Evolutionary conservation across 2,797 vertebrate species (phyloP).

Genomic region (Pogoniulus pusillus): DNA sequence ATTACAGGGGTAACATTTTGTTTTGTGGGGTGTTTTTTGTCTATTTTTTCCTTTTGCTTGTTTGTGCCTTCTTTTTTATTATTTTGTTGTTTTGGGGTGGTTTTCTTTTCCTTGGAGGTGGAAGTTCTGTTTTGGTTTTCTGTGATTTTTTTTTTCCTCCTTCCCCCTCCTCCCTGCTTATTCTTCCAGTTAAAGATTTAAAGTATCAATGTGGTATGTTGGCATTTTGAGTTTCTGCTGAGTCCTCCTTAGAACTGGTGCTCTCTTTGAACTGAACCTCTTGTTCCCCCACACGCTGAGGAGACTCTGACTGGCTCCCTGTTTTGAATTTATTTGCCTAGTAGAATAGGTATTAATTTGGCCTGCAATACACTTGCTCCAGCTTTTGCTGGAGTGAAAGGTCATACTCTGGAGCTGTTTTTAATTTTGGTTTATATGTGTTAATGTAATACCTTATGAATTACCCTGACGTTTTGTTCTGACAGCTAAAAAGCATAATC

Average conservation of each 20-base stretch:
- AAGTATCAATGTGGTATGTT: background rate
- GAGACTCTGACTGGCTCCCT: conserved; percentile 9
- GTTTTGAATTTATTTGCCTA: conserved; percentile 76
- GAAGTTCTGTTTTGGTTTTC: too few relatives aligned
- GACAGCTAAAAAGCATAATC: conserved; percentile 82
- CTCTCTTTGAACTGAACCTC: conserved; percentile 1
- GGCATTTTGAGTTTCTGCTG: background rate
- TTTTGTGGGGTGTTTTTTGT: background rate
- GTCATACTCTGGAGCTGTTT: conserved; percentile 76
- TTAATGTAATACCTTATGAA: conserved; percentile 82
- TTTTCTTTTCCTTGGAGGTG: too few relatives aligned
- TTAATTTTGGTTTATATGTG: conserved; percentile 81
- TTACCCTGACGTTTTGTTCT: conserved; percentile 74
- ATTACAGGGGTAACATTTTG: background rate
- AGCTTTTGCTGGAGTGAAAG: conserved; percentile 78
- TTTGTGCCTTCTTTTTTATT: too few relatives aligned
- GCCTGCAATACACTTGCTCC: conserved; percentile 75
- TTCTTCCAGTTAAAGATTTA: background rate
- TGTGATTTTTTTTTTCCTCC: background rate
- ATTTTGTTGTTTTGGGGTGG: too few relatives aligned
- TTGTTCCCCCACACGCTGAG: conserved; percentile 2
- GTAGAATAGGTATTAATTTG: conserved; percentile 76
- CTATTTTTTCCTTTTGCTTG: background rate
- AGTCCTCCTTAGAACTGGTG: conserved; percentile 14
- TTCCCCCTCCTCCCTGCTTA: background rate